Evolutionary conservation across 2,888 invertebrate genomes (phyloP).

Genomic region (Euphydryas editha): DNA sequence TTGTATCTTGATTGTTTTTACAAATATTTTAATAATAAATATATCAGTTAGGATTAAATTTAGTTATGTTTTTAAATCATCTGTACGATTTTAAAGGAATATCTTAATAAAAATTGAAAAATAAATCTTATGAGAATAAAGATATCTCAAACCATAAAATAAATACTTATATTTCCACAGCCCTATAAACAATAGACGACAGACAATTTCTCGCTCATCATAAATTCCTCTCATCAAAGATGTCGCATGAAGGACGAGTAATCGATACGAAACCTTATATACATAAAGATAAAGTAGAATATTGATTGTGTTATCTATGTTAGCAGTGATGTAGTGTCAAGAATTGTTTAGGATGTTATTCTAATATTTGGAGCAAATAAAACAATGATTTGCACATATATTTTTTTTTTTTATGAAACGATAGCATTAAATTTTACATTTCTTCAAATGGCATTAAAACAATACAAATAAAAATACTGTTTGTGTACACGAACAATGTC

Average conservation of each 20-base stretch:
- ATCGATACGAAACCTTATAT: neutral
- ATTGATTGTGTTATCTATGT: neutral
- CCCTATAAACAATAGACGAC: slow-evolving; percentile 31
- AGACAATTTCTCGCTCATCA: slow-evolving; percentile 37
- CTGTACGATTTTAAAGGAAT: neutral
- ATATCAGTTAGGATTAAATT: neutral
- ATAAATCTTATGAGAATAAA: too few relatives aligned
- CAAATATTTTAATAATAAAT: neutral
- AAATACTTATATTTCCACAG: slow-evolving; percentile 1
- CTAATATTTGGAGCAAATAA: slow-evolving; percentile 5
- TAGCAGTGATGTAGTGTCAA: neutral
- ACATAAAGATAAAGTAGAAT: neutral
- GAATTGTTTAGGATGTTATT: slow-evolving; percentile 10
- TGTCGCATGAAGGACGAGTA: slow-evolving; percentile 11
- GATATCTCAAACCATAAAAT: too few relatives aligned
- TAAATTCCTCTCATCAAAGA: slow-evolving; percentile 41
- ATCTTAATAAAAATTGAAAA: neutral
- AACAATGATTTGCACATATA: slow-evolving; percentile 4
- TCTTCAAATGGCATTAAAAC: neutral
- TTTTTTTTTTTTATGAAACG: neutral
- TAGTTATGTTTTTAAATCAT: too few relatives aligned
- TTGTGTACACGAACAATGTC: too few relatives aligned
- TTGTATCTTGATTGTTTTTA: neutral
- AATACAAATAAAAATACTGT: too few relatives aligned
- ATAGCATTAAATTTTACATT: neutral